phyloP scores from a whole-genome alignment of 2,113 vertebrate genomes.

The Otus sunia region DNA sequence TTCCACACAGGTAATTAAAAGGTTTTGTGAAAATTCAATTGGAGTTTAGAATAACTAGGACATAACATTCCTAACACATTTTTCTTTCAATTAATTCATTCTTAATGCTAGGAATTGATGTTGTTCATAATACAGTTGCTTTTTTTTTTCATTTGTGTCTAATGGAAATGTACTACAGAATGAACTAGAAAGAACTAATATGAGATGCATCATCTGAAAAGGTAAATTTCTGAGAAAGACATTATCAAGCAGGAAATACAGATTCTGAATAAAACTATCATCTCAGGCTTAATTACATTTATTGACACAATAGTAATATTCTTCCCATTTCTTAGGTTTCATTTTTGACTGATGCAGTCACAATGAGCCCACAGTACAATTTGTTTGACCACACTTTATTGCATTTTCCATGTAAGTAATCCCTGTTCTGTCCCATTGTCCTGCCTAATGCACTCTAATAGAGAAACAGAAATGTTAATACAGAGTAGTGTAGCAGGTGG shows the following conservation, averaged over 20 bases:
- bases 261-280: neutral
- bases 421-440: neutral
- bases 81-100: slow-evolving; percentile 13
- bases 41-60: neutral
- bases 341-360: neutral
- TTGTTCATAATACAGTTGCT: neutral
- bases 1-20: neutral
- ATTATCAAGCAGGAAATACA: neutral
- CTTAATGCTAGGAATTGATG: neutral
- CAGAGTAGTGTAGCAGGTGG: neutral
- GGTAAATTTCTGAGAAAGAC: slow-evolving; percentile 22
- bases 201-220: neutral
- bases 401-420: slow-evolving; percentile 13
- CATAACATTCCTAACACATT: neutral
- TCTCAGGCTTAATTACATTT: slow-evolving; percentile 6
- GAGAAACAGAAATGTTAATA: neutral
- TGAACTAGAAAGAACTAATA: slow-evolving; percentile 4
- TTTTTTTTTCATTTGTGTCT: neutral
- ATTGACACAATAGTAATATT: slow-evolving; percentile 14
- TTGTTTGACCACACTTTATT: neutral
- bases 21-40: neutral
- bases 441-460: neutral
- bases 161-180: slow-evolving; percentile 6
- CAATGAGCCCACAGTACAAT: neutral
- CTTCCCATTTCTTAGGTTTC: neutral